Evolutionary conservation across 2,888 invertebrate genomes (phyloP), one percentile per base, ranked within the genome.

Genomic region (Agrotis exclamationis): DNA sequence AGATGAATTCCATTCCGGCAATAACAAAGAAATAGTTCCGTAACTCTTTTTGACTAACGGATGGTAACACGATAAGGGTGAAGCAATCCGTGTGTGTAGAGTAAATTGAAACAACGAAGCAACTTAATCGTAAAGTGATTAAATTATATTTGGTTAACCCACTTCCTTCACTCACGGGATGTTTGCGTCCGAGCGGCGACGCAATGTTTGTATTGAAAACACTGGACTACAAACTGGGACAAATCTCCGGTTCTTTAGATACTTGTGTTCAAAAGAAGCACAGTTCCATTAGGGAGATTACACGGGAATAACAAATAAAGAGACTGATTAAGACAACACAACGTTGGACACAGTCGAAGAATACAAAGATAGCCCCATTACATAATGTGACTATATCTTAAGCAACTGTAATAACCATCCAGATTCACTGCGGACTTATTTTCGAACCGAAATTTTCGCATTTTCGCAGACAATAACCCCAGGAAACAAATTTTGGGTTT

Each of bases 181-280:
- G 94, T 94, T 95, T 94, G 91, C 89, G 89, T 88, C 87, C 85
- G 79, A 87, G 84, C 85, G 86, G 83, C 87, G 79, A 86, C 85
- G 89, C 90, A 90, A 92, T 93, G 92, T 93, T 93, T 93, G 89
- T 87, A 90, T 92, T 92, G 89, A 92, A 92, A 94, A 93, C 90
- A 92, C 83, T 81, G 85, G 76, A 86, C 85, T 84, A 79, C 80
- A 86, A 89, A 92, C 86, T 92, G 84, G 92, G 91, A 88, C 92
- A 91, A 89, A 92, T 89, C 88, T 86, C 85, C 82, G 82, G 74
- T 73, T 77, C 53, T 77, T 74, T 86, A 86, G 84, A 88, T 85
- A 77, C 78, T 81, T 83, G 74, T 79, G 79, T 83, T 83, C 82
- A 89, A 89, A 87, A 83, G 88, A 89, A 92, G 89, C 87, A 90